Evolutionary conservation across 1,140 invertebrate genomes (phyloP).

Genomic region (Parapsyche elsis): DNA sequence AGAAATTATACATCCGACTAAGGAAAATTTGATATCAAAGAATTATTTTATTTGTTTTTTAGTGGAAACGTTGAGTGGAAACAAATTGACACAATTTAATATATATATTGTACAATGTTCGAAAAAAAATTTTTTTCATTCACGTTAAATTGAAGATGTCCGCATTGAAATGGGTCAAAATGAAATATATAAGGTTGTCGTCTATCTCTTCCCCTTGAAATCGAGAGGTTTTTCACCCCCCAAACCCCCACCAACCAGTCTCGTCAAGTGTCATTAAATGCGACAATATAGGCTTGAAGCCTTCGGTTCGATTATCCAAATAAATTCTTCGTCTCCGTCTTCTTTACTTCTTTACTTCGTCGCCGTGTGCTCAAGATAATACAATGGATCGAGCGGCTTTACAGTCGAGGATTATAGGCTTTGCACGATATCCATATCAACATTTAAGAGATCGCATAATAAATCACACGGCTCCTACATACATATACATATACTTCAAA

Average conservation of each 20-base stretch:
- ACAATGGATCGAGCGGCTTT: background rate
- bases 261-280: conserved; percentile 8
- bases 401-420: background rate
- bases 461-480: background rate
- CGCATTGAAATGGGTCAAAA: conserved; percentile 1
- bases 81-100: no score
- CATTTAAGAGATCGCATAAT: background rate
- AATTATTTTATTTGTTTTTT: no score
- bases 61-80: no score
- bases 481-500: no score
- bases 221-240: background rate
- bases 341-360: background rate
- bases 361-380: background rate
- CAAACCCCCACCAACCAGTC: background rate
- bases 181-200: background rate
- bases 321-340: conserved; percentile 7
- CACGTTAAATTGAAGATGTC: background rate
- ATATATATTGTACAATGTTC: no score
- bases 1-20: no score
- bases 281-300: background rate
- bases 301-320: conserved; percentile 7
- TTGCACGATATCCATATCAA: background rate
- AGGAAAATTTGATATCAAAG: no score
- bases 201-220: background rate
- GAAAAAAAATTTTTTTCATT: background rate